These are phyloP conservation scores for Podarcis cretensis DNA, from an alignment of 2,113 vertebrate genomes.

Conservation along the genomic window DNA sequence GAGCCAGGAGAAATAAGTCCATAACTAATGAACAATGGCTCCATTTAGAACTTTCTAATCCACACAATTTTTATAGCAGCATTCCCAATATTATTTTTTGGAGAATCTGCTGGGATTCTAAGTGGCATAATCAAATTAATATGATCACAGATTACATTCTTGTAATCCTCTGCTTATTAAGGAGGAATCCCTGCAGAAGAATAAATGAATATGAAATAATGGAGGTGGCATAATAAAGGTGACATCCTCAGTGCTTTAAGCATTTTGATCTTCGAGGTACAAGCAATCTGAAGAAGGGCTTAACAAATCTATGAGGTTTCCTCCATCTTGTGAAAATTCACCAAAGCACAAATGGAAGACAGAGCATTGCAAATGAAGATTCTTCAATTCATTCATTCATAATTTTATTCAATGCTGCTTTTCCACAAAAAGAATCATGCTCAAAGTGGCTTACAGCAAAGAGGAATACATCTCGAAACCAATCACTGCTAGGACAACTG, in stretches of 20 bases:
- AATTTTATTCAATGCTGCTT: no score
- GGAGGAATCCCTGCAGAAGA: conserved; percentile 42
- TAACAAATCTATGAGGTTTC: neutral
- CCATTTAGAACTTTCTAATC: conserved; percentile 66
- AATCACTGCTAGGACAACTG: no score
- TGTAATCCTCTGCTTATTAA: conserved; percentile 61
- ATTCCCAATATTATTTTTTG: conserved; percentile 52
- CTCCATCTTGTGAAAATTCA: neutral
- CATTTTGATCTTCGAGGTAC: neutral
- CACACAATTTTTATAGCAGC: conserved; percentile 40
- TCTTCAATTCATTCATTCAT: neutral
- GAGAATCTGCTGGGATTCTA: conserved; percentile 50
- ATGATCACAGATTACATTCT: conserved; percentile 58
- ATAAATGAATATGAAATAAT: conserved; percentile 10
- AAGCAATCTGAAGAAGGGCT: neutral
- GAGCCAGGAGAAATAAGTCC: conserved; percentile 44
- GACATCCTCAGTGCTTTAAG: neutral
- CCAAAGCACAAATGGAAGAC: neutral
- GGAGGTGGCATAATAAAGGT: neutral
- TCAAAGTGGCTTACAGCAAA: no score
- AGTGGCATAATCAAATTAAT: conserved; percentile 60
- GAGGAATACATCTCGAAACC: no score
- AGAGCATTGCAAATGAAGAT: neutral
- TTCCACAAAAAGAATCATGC: no score
- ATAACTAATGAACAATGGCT: conserved; percentile 62